phyloP scores from a whole-genome alignment of 2,888 invertebrate genomes.

The Escarpia spicata region DNA sequence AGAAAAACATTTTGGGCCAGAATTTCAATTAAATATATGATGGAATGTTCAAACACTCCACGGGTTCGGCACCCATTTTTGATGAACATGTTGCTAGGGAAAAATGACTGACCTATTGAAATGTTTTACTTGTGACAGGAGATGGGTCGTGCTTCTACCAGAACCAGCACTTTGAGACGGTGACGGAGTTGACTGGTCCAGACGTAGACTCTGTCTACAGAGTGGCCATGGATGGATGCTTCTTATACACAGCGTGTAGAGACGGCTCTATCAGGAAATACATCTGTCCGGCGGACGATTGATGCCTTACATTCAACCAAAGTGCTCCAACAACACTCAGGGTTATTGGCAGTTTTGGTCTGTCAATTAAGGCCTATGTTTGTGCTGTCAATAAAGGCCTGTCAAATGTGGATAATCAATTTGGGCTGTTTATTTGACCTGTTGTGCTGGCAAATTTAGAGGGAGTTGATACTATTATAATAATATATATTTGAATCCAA shows the following conservation, averaged over 20 bases:
- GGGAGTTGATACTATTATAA: too few relatives aligned
- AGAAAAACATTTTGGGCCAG: too few relatives aligned
- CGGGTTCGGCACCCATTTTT: neutral
- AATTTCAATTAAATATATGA: too few relatives aligned
- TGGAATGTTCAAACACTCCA: neutral
- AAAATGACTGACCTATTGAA: neutral
- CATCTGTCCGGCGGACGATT: neutral
- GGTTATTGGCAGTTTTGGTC: neutral
- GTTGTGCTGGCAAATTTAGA: too few relatives aligned
- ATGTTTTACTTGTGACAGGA: constrained; percentile 50
- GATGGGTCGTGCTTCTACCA: constrained; percentile 74
- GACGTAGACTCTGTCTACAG: constrained; percentile 78
- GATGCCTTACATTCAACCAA: neutral
- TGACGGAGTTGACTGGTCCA: constrained; percentile 75
- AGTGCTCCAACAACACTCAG: neutral
- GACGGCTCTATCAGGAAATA: constrained; percentile 76
- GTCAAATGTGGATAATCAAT: too few relatives aligned
- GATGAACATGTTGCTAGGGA: neutral
- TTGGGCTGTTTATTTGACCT: too few relatives aligned
- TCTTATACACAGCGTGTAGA: constrained; percentile 74
- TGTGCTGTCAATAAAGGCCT: too few relatives aligned
- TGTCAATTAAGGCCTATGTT: too few relatives aligned
- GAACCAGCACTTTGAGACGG: constrained; percentile 63
- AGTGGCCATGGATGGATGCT: constrained; percentile 70
- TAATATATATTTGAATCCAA: too few relatives aligned